phyloP scores from a whole-genome alignment of 2,113 vertebrate species.

The Tetraodon nigroviridis region DNA sequence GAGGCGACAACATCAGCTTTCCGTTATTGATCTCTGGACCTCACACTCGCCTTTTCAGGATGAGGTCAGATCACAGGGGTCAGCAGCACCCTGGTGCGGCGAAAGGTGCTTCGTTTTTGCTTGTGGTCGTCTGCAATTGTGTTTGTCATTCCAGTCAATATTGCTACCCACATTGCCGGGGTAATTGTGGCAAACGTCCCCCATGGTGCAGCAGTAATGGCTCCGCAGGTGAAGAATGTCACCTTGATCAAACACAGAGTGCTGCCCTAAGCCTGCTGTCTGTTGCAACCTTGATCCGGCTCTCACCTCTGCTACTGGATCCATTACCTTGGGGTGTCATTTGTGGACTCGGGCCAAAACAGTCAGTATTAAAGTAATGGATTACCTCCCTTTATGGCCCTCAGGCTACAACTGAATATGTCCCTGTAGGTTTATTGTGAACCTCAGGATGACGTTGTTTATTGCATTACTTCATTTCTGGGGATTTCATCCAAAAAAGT shows the following conservation, averaged over 20 bases:
- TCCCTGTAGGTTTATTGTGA: background rate
- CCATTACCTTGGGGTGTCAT: background rate
- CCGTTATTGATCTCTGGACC: constrained; percentile 36
- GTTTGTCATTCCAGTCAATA: too few species aligned
- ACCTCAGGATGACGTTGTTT: background rate
- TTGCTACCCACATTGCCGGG: too few species aligned
- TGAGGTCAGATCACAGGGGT: constrained; percentile 34
- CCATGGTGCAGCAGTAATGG: background rate
- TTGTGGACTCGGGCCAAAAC: background rate
- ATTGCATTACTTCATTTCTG: background rate
- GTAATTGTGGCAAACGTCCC: too few species aligned
- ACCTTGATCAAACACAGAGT: constrained; percentile 21
- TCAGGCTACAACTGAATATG: background rate
- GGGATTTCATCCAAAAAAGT: too few species aligned
- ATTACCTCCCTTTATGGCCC: background rate
- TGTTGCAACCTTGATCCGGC: constrained; percentile 5
- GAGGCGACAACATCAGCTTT: constrained; percentile 11
- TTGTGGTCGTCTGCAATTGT: too few species aligned
- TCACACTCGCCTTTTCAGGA: background rate
- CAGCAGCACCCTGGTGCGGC: background rate
- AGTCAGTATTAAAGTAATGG: background rate
- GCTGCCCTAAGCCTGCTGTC: background rate
- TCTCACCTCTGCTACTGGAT: background rate
- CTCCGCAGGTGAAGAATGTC: constrained; percentile 1
- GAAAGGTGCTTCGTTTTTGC: background rate